phyloP scores from a whole-genome alignment of 1,140 invertebrate genomes.

The Drosophila varians region DNA sequence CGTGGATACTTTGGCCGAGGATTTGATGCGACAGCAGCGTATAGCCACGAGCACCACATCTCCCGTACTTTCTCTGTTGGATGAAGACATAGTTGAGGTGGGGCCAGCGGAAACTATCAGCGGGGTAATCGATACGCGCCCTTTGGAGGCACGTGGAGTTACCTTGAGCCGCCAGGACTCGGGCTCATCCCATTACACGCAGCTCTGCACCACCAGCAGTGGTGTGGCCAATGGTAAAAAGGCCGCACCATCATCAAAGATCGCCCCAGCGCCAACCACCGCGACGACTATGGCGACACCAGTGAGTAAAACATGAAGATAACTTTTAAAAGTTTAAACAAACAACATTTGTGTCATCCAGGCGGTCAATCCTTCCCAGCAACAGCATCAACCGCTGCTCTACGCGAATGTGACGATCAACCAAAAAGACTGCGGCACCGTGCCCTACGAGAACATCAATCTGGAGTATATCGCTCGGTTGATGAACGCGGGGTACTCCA shows the following conservation, averaged over 20 bases:
- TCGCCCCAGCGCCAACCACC: constrained; percentile 13
- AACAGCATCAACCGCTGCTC: constrained; percentile 65
- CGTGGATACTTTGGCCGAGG: constrained; percentile 71
- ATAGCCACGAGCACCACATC: constrained; percentile 62
- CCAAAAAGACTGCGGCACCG: constrained; percentile 83
- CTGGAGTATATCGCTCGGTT: constrained; percentile 94
- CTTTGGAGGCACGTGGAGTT: constrained; percentile 74
- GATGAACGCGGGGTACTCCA: constrained; percentile 94
- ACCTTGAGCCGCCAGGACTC: constrained; percentile 41
- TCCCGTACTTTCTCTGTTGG: constrained; percentile 67
- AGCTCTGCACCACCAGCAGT: constrained; percentile 69
- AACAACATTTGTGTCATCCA: not conserved
- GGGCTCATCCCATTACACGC: constrained; percentile 70
- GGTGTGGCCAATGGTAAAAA: constrained; percentile 69
- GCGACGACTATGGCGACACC: constrained; percentile 34
- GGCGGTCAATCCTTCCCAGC: constrained; percentile 32
- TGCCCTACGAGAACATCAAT: constrained; percentile 94
- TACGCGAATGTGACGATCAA: constrained; percentile 83
- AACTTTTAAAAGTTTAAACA: not conserved
- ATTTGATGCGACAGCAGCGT: constrained; percentile 69
- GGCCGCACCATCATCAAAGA: constrained; percentile 25
- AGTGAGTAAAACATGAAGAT: not conserved
- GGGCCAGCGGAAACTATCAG: constrained; percentile 88
- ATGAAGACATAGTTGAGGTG: constrained; percentile 85
- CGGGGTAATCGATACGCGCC: constrained; percentile 87